phyloP scores from a whole-genome alignment of 2,113 vertebrate species.

The Prinia subflava region DNA sequence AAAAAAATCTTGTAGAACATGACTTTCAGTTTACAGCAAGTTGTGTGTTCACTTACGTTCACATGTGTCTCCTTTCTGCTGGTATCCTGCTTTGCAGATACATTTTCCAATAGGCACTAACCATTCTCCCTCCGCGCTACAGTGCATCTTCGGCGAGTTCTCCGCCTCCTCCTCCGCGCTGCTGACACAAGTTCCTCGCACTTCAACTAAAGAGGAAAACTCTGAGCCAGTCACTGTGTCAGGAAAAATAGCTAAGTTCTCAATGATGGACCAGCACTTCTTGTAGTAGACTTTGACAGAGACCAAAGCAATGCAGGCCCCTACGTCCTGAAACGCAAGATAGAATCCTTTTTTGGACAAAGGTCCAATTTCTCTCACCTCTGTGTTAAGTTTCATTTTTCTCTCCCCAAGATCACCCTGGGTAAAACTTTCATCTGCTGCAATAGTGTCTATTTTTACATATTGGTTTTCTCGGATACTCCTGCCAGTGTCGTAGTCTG shows the following conservation, averaged over 20 bases:
- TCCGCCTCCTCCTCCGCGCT: conserved; percentile 95
- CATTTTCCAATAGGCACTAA: conserved; percentile 99
- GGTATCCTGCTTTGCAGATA: conserved; percentile 97
- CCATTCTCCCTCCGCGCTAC: conserved; percentile 98
- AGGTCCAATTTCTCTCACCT: conserved; percentile 96
- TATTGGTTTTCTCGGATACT: conserved; percentile 97
- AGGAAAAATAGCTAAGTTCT: conserved; percentile 97
- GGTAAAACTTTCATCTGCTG: conserved; percentile 99
- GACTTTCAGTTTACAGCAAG: not conserved
- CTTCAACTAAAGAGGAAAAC: conserved; percentile 98
- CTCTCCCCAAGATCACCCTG: conserved; percentile 98
- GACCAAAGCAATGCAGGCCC: conserved; percentile 97
- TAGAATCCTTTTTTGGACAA: conserved; percentile 97
- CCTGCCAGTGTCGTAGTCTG: conserved; percentile 93
- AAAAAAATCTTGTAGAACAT: not conserved
- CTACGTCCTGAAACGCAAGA: conserved; percentile 99
- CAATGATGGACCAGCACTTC: conserved; percentile 99
- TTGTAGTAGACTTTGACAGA: conserved; percentile 99
- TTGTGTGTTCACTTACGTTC: conserved; percentile 87
- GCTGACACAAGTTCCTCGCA: conserved; percentile 91
- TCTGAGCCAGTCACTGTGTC: conserved; percentile 98
- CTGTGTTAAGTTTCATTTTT: conserved; percentile 99
- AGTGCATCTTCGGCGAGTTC: conserved; percentile 98
- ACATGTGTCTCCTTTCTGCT: conserved; percentile 96
- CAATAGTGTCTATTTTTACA: conserved; percentile 99